Conservation (phyloP, 2,797 vertebrate species). For the Thunnus albacares region DNA sequence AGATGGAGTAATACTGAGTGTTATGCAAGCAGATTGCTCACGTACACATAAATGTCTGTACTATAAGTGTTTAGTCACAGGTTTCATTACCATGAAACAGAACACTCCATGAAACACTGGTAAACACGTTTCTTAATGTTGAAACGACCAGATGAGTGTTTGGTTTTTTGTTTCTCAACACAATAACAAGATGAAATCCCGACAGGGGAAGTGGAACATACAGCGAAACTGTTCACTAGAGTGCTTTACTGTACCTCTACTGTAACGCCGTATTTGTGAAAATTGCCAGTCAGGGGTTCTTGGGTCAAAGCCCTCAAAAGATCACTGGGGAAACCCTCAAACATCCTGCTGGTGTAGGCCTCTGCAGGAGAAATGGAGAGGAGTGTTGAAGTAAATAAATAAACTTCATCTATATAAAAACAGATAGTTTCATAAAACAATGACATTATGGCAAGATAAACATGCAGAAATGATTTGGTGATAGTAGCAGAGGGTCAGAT, state of each 20-base stretch:
- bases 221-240: background rate
- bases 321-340: constrained; percentile 76
- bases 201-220: constrained; percentile 29
- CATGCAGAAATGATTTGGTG: background rate
- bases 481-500: background rate
- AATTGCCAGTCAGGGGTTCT: constrained; percentile 88
- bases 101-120: background rate
- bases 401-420: background rate
- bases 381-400: background rate
- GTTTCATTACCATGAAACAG: background rate
- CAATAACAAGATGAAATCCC: background rate
- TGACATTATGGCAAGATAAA: background rate
- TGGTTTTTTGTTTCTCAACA: constrained; percentile 9
- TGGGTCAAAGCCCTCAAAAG: constrained; percentile 79
- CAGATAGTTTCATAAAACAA: background rate
- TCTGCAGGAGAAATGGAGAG: constrained; percentile 66
- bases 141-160: background rate
- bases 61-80: background rate
- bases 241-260: constrained; percentile 72
- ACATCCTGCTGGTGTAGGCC: constrained; percentile 82
- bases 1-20: background rate
- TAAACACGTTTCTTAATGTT: background rate
- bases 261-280: constrained; percentile 85
- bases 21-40: background rate
- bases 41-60: background rate